A percentile compares a stretch with the other conserved stretches of the same genome.
Evolutionary conservation across 2,113 vertebrate genomes (phyloP).

Genomic region (Bufo gargarizans): DNA sequence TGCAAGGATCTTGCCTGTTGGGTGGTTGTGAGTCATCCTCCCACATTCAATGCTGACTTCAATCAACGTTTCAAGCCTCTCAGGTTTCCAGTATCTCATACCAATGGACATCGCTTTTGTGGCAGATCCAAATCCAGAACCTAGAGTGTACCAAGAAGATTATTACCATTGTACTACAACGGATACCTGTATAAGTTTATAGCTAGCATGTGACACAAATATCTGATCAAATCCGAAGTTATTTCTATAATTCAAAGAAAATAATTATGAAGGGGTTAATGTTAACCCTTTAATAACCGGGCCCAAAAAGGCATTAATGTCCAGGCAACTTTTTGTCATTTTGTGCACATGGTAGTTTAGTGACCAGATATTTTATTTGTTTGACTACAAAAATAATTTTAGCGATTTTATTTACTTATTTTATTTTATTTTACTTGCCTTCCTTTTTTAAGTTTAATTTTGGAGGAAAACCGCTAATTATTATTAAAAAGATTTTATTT

Average conservation of each 20-base stretch:
- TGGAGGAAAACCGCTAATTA: no score
- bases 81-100: constrained; percentile 93
- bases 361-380: no score
- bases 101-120: constrained; percentile 97
- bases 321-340: no score
- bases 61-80: constrained; percentile 84
- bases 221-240: neutral
- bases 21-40: constrained; percentile 97
- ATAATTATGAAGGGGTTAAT: neutral
- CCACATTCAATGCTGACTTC: constrained; percentile 95
- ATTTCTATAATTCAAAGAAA: neutral
- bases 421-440: no score
- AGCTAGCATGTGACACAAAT: neutral
- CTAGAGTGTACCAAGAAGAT: constrained; percentile 64
- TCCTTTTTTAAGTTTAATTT: no score
- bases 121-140: constrained; percentile 92
- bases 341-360: no score
- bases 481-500: no score
- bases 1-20: constrained; percentile 83
- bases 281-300: no score
- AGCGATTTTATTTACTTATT: no score
- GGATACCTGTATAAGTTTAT: neutral
- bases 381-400: no score
- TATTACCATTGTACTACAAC: neutral
- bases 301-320: no score